Percentiles rank a stretch among this genome's conserved stretches.
These are phyloP conservation scores for Eunapius fragilis DNA, from an alignment of 37 sponge, comb jelly and placozoan genomes.

Conservation along the genomic window DNA sequence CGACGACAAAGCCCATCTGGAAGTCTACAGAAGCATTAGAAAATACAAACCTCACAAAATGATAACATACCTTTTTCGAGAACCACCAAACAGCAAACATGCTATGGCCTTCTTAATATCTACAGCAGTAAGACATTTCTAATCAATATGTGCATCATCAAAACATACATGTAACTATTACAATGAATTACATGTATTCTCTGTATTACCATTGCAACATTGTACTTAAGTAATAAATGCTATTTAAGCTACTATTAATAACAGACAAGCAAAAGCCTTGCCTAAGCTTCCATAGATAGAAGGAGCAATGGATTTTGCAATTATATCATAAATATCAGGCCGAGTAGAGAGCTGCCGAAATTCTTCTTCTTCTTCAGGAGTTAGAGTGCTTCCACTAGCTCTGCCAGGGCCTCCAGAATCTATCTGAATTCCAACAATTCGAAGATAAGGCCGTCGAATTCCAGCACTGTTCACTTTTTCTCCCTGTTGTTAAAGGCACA, in stretches of 20 bases:
- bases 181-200: too few relatives aligned
- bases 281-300: constrained; percentile 98
- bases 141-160: too few relatives aligned
- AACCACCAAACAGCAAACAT: constrained; percentile 95
- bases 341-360: constrained; percentile 79
- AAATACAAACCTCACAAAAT: neutral
- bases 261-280: neutral
- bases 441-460: constrained; percentile 92
- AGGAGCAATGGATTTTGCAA: constrained; percentile 87
- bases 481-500: neutral
- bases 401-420: constrained; percentile 90
- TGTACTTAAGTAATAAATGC: too few relatives aligned
- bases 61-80: constrained; percentile 72
- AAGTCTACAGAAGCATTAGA: constrained; percentile 35
- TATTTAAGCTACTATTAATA: neutral
- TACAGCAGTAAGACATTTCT: too few relatives aligned
- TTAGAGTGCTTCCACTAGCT: constrained; percentile 60
- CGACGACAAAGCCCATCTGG: constrained; percentile 97
- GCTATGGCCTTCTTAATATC: constrained; percentile 99
- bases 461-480: constrained; percentile 83
- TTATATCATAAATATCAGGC: constrained; percentile 86
- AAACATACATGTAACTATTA: too few relatives aligned
- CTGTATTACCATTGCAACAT: too few relatives aligned
- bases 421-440: constrained; percentile 93
- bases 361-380: constrained; percentile 92